A percentile compares a stretch with the other conserved stretches of the same genome.
Evolutionary conservation across 2,797 vertebrate genomes (phyloP).

Genomic region (Podarcis siculus): DNA sequence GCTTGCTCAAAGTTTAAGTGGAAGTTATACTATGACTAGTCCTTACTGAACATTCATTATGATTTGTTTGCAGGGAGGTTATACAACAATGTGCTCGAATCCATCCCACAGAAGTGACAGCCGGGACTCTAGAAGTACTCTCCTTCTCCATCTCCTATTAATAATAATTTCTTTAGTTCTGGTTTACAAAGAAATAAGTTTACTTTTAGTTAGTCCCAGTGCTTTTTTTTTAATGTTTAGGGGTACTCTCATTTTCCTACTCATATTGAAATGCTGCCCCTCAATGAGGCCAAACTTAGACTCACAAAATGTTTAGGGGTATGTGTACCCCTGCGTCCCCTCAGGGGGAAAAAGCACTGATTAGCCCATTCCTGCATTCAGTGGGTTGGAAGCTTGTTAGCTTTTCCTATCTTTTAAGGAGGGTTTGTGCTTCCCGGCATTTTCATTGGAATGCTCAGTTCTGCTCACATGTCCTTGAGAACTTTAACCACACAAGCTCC

Average conservation of each 20-base stretch:
- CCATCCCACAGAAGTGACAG: neutral
- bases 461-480: neutral
- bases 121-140: neutral
- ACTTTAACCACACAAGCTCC: neutral
- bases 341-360: too few species aligned
- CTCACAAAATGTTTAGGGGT: too few species aligned
- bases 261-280: too few species aligned
- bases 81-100: too few species aligned
- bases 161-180: neutral
- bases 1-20: too few species aligned
- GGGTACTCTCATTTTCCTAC: too few species aligned
- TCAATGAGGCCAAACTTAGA: too few species aligned
- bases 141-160: neutral
- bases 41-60: too few species aligned
- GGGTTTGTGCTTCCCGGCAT: neutral
- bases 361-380: neutral
- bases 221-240: too few species aligned
- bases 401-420: neutral
- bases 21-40: too few species aligned
- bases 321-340: too few species aligned
- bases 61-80: too few species aligned
- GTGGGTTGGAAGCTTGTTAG: neutral
- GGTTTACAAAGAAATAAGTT: neutral
- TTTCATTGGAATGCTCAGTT: neutral
- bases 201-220: neutral